phyloP scores from a whole-genome alignment of 2,888 invertebrate species.

The Cordilura impudica region DNA sequence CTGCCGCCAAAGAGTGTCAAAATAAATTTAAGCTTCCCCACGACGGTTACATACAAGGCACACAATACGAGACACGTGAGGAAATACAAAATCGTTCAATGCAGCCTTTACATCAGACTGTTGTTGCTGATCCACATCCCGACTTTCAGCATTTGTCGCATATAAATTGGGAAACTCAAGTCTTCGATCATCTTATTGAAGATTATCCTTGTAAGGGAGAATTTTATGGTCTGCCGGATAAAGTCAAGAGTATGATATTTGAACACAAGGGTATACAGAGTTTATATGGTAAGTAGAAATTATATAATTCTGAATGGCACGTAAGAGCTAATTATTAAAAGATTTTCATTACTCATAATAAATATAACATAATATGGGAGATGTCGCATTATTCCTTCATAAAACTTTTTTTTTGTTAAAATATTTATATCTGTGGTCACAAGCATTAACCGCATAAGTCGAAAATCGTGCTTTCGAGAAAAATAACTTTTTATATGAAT shows the following conservation, averaged over 20 bases:
- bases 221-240: constrained; percentile 89
- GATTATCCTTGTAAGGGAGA: constrained; percentile 76
- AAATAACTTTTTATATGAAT: no score
- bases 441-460: no score
- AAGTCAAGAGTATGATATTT: constrained; percentile 85
- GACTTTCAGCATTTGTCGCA: constrained; percentile 67
- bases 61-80: constrained; percentile 73
- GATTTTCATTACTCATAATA: no score
- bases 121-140: constrained; percentile 25
- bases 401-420: no score
- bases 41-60: constrained; percentile 68
- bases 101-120: constrained; percentile 30
- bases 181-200: constrained; percentile 66
- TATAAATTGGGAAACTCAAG: constrained; percentile 73
- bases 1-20: neutral
- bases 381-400: no score
- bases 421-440: no score
- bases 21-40: constrained; percentile 48
- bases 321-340: no score
- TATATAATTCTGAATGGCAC: neutral
- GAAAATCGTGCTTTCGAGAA: no score
- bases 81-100: constrained; percentile 67
- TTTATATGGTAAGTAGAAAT: constrained; percentile 86
- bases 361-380: no score
- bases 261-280: constrained; percentile 87